A percentile compares a stretch with the other conserved stretches of the same genome.
Evolutionary conservation across 2,797 vertebrate genomes (phyloP).

Genomic region (Sibirionetta formosa): DNA sequence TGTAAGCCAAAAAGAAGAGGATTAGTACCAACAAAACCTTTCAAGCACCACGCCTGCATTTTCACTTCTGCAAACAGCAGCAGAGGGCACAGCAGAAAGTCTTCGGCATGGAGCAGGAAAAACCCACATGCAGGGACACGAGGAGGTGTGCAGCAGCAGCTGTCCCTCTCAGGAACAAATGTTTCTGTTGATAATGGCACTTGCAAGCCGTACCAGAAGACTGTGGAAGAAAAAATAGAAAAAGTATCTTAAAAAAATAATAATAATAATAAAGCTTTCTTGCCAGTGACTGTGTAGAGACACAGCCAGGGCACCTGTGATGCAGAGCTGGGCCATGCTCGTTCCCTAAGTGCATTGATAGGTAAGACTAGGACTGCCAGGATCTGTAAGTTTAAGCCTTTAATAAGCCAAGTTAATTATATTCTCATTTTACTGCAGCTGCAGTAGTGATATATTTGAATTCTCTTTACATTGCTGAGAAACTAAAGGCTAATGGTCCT

Average conservation of each 20-base stretch:
- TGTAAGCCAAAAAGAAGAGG: neutral
- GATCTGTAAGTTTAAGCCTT: neutral
- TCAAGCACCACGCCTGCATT: neutral
- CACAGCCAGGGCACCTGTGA: rapidly evolving
- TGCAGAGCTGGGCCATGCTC: neutral
- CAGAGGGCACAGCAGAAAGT: neutral
- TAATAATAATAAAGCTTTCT: too few relatives aligned
- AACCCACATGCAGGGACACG: rapidly evolving
- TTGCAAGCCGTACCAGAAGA: neutral
- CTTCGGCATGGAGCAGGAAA: neutral
- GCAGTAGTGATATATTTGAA: neutral
- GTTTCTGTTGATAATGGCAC: neutral
- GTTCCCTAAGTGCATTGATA: neutral
- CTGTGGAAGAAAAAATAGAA: neutral
- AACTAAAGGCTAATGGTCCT: neutral
- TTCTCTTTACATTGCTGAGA: neutral
- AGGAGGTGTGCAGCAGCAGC: neutral
- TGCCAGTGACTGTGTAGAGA: neutral
- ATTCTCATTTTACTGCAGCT: neutral
- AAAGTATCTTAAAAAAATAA: too few relatives aligned
- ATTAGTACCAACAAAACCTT: neutral
- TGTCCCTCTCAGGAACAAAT: neutral
- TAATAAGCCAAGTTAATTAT: neutral
- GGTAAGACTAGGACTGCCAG: neutral
- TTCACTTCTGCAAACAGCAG: neutral